A percentile compares a stretch with the other conserved stretches of the same genome.
These are phyloP conservation scores for Trichopria drosophilae DNA, from an alignment of 2,888 invertebrate species.

Conservation along the genomic window DNA sequence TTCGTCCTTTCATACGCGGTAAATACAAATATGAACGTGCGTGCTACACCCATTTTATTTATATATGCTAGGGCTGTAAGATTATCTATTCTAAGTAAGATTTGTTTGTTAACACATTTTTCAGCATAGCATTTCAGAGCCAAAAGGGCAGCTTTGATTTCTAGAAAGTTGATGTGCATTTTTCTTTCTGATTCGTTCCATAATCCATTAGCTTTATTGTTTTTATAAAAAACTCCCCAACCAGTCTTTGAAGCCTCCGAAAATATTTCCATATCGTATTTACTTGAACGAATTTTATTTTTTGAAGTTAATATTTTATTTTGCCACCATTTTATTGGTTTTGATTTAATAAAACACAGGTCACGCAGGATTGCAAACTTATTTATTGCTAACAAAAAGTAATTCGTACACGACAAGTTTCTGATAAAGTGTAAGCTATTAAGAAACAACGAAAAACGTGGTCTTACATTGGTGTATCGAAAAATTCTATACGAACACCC, in stretches of 20 bases:
- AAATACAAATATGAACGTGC: too few relatives aligned
- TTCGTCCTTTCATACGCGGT: too few relatives aligned
- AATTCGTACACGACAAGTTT: too few relatives aligned
- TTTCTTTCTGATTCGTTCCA: not conserved
- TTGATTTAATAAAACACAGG: too few relatives aligned
- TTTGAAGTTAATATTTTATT: not conserved
- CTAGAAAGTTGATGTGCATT: not conserved
- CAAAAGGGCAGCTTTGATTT: not conserved
- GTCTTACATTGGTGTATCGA: too few relatives aligned
- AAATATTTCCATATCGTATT: not conserved
- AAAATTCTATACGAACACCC: too few relatives aligned
- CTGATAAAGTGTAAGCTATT: too few relatives aligned
- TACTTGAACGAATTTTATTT: not conserved
- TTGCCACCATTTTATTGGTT: not conserved
- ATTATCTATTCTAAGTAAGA: slow-evolving; percentile 1
- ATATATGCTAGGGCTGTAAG: not conserved
- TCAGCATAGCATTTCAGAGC: slow-evolving; percentile 13
- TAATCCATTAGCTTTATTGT: not conserved
- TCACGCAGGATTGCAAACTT: too few relatives aligned
- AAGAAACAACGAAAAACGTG: too few relatives aligned
- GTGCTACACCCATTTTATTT: not conserved
- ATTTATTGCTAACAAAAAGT: too few relatives aligned
- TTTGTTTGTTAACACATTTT: not conserved
- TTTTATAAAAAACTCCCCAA: slow-evolving; percentile 22
- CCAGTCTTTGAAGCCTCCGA: not conserved